phyloP scores from a whole-genome alignment of 2,113 vertebrate genomes.

The Elgaria multicarinata region DNA sequence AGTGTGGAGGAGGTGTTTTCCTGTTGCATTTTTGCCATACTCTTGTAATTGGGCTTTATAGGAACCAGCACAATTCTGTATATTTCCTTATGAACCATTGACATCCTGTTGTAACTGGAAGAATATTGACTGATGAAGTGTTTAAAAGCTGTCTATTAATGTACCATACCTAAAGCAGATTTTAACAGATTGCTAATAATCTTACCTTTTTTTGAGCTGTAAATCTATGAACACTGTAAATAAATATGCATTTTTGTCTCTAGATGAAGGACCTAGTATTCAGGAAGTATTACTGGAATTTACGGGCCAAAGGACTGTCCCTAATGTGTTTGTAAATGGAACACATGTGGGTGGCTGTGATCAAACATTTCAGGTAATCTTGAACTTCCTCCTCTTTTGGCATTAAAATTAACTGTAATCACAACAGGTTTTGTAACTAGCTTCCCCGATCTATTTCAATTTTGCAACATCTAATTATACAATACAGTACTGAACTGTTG shows the following conservation, averaged over 20 bases:
- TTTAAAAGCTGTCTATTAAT: not conserved
- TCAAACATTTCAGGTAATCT: slow-evolving; percentile 86
- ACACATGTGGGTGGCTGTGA: slow-evolving; percentile 92
- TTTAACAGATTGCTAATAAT: not conserved
- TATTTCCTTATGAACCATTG: not conserved
- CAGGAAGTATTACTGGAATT: slow-evolving; percentile 89
- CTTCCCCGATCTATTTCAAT: not conserved
- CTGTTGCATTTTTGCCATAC: not conserved
- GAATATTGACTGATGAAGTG: not conserved
- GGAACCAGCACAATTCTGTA: not conserved
- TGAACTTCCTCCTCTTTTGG: not conserved
- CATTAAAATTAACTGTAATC: slow-evolving; percentile 6
- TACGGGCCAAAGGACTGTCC: slow-evolving; percentile 92
- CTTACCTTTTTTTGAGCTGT: not conserved
- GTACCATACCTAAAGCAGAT: not conserved
- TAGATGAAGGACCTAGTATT: slow-evolving; percentile 88
- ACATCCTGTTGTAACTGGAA: not conserved
- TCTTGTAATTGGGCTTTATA: not conserved
- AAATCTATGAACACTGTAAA: not conserved
- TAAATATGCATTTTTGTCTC: not conserved
- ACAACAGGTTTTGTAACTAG: not conserved
- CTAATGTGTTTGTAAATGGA: slow-evolving; percentile 95
- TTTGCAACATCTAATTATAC: not conserved
- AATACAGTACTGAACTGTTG: not conserved
- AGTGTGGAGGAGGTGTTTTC: not conserved